Evolutionary conservation across 2,888 invertebrate species (phyloP), one percentile per base, ranked within the genome.

Genomic region (Hartigia nigra): DNA sequence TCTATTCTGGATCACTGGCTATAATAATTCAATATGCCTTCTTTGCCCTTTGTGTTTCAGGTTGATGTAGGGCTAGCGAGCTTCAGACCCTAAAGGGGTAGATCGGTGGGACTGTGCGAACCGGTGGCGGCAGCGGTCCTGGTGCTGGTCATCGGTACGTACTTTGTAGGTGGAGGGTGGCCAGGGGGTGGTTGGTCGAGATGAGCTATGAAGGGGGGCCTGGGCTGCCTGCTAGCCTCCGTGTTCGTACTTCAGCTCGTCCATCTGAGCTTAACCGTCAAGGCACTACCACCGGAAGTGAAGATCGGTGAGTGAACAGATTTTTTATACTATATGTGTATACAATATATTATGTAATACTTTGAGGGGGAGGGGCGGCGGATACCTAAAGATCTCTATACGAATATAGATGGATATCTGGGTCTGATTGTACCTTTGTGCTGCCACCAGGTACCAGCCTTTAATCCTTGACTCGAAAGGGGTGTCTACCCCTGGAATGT

Each of bases 161-260:
- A 34, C 12, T 75, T 70, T 39, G 69, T 55, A 72, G 75, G 37
- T 78, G 78, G 78, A 70, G 78, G 39, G 76, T 39, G 78, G 78
- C 31, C 9, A 34, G 84, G 85, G 88, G 86, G 86, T 77, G 88
- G 87, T 88, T 88, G 87, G 91, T 88, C 91, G 91, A 90, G 90
- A 91, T 91, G 91, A 91, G 90, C 91, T 90, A 91, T 91, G 91
- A 91, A 89, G 91, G 89, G 87, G 85, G 85, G 86, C 84, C 84
- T 89, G 87, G 91, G 91, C 90, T 91, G 88, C 87, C 88, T 91
- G 88, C 87, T 91, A 89, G 91, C 91, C 90, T 87, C 85, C 86
- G 85, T 90, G 84, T 87, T 88, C 82, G 84, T 90, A 83, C 87
- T 90, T 80, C 90, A 88, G 85, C 86, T 89, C 84, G 85, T 87